Evolutionary conservation across 2,797 vertebrate genomes (phyloP), one percentile per base, ranked within the genome.

Genomic region (Macroramphosus scolopax): DNA sequence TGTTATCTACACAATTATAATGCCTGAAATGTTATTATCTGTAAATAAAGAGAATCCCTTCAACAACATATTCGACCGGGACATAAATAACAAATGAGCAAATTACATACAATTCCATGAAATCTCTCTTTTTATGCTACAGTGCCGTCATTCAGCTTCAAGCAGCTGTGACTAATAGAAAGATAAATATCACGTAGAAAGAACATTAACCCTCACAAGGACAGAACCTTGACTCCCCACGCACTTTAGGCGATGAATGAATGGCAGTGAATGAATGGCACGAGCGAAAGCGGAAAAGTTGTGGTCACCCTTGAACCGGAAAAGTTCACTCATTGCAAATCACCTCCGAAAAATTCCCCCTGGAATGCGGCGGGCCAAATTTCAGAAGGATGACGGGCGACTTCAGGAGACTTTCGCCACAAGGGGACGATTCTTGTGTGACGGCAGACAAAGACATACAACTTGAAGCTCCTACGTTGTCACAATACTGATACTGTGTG

Each of bases 401-500:
- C 63, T 60, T 40, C 26, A 50, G 66, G 51, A 70, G 45, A 33
- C 61, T 51, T 22, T 12, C 26, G n/a, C 55, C 60, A 68, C 78
- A 80, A 75, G 64, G 37, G 51, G 45, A 41, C 2, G 24, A 72
- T 78, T 73, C 63, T 65, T 71, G 63, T 68, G 51, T 43, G 51
- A 26, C 63, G 45, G 50, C 33, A 9, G 42, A 46, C 45, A 54
- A 57, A 57, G 48, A 47, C 59, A 26, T 63, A 60, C 33, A 10
- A 52, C 60, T 68, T 79, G 68, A 65, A 61, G 63, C n/a, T n/a
- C n/a, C n/a, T 35, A 47, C 56, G 13, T 54, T 8, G 1, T 35
- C 31, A 88, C 84, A 89, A 84, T 72, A 74, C 50, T 48, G 36
- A 42, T 8, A 66, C 67, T 89, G 85, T 89, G 55, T 69, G 53